Base-by-base conservation (phyloP, 1,140 invertebrate genomes). In the Yoshiicerus persimilis region DNA sequence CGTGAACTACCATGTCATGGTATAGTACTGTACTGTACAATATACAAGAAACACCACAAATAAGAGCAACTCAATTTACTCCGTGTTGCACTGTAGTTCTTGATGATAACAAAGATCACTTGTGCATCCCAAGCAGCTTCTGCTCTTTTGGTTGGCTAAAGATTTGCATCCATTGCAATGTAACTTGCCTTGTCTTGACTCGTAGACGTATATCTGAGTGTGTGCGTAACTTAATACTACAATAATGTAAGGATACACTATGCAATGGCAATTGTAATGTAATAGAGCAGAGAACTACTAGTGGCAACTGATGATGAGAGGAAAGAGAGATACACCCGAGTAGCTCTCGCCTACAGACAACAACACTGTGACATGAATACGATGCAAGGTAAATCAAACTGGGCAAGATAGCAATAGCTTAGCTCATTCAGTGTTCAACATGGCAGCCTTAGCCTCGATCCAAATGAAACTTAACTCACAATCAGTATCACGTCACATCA, bases 371-470 rank as follows among this genome's bases (percentile, higher is more conserved):
- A 80, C 75, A 36, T 80, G 32, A 38, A 80, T 80, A 80, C 75
- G 66, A 80, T 80, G 75, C 75, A 80, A 80, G 75, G 75, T 80
- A 80, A 80, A 80, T 80, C 32, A 80, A 80, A 80, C 75, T 80
- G 75, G 75, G 27, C 75, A 80, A 80, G 75, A 80, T 80, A 80
- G 75, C 75, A 34, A 80, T 80, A 80, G 30, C 32, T 36, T n/a
- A 80, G 30, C 47, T 56, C 47, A 56, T 80, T 80, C 75, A 80
- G 64, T 30, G 75, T 34, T 80, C 75, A 80, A 80, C 75, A 80
- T 80, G 75, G 75, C 75, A 80, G 75, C 30, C 75, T 80, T 80
- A 80, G 75, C 75, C 75, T 80, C 75, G 75, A 80, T 80, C 75
- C 75, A 80, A 80, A 80, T 38, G 75, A 80, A 80, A 80, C 30